Evolutionary conservation across 2,888 invertebrate species (phyloP), one percentile per base, ranked within the genome.

Genomic region (Ormyrus labotus): DNA sequence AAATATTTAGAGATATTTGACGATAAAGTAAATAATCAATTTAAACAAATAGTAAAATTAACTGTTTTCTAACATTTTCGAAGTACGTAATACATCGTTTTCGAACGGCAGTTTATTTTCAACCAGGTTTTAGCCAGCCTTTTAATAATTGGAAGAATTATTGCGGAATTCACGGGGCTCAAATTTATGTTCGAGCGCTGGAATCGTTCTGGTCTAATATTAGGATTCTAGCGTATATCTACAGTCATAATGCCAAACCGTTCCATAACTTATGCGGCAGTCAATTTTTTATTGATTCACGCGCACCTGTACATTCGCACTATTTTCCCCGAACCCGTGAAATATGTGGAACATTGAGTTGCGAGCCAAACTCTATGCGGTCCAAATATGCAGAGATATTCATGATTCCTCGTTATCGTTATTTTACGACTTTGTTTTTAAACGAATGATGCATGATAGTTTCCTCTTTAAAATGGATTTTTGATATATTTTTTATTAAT

Each of bases 371-470:
- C 57, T 10, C 9, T n/a, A 57, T 11, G 57, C 7, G 53, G 53
- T 9, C 7, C 7, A 53, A 53, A 53, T 19, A 7, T 7, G 53
- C 53, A 10, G 57, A 45, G 63, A 63, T 63, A 63, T 45, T 10
- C 45, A 63, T 45, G 63, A 63, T 47, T 63, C 19, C 45, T 19
- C 63, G 63, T 47, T 47, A 63, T 63, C 63, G 45, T 45, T 45
- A 34, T 63, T 63, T 63, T 11, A 63, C 63, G 63, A 63, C 63
- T 63, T 63, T 63, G 34, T 63, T 19, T 19, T 19, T 19, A 19
- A 19, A 19, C 19, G 19, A 19, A 19, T 19, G 19, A 19, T 19
- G 19, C 19, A 19, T 19, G 19, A 19, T 19, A 19, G 19, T 19
- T 19, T 1, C 19, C 19, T 19, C 19, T 19, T 19, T 2, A 19